Evolutionary conservation across 92 coral and sea anemone genomes (phyloP), one percentile per base, ranked within the genome.

Genomic region (Palythoa grandis): DNA sequence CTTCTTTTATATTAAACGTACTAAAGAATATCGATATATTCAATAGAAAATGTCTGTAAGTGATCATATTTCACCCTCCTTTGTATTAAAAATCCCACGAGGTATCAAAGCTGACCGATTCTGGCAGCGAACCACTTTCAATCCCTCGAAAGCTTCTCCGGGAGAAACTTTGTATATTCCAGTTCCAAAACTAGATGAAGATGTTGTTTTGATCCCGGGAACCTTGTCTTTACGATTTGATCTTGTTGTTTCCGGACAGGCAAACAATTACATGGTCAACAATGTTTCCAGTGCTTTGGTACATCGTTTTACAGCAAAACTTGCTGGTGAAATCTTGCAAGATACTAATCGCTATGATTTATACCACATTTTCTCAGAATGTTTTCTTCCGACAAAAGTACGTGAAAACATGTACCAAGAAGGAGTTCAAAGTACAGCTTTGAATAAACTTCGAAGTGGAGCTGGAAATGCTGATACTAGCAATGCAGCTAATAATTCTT

Each of bases 141-240:
- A 78, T 77, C 86, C 86, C 7, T 73, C 43, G 22, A 76, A 74
- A 77, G 88, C 86, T 16, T 39, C 53, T 15, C 89, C 78, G 0
- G 86, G 58, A 1, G 78, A 86, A 78, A 86, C 77, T 22, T 1
- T 78, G 56, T 43, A 54, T 47, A 52, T 65, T 48, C 1, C 86
- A 40, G 89, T 77, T 12, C 86, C 80, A 29, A 29, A 29, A 29
- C 35, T 29, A 1, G 35, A 29, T 29, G 35, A 29, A 29, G 35
- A 29, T 29, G 35, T 29, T 0, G 35, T 29, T 29, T 29, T 29
- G 1, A 29, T 29, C 1, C 35, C 35, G 1, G 35, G 35, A 29
- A 29, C 35, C 0, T 29, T 29, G 35, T 0, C 35, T 29, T 1
- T 29, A 29, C 13, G 48, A 20, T 87, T 87, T 78, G 67, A 86